Evolutionary conservation across 2,113 vertebrate species (phyloP).

Genomic region (Cryptomyrus ogoouensis): DNA sequence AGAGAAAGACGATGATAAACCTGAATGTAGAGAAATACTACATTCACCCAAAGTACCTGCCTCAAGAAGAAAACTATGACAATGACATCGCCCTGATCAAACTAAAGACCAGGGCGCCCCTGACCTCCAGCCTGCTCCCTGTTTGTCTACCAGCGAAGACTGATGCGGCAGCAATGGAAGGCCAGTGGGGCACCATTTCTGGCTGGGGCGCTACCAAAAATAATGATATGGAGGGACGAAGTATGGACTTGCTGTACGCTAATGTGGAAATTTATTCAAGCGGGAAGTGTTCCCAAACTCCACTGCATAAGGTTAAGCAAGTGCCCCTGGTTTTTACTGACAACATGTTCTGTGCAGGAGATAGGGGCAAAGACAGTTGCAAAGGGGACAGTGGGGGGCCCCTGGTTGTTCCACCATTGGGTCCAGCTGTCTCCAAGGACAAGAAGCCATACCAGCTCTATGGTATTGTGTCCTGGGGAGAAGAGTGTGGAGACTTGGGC

Average conservation of each 20-base stretch:
- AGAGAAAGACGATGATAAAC: not conserved
- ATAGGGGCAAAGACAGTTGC: constrained; percentile 66
- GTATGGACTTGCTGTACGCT: constrained; percentile 54
- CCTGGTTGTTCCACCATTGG: constrained; percentile 51
- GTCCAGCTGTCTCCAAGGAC: not conserved
- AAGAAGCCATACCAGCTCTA: constrained; percentile 44
- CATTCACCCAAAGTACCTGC: constrained; percentile 67
- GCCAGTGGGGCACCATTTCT: constrained; percentile 67
- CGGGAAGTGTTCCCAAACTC: constrained; percentile 22
- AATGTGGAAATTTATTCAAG: constrained; percentile 44
- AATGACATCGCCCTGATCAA: constrained; percentile 83
- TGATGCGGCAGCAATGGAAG: constrained; percentile 19
- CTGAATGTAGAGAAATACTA: constrained; percentile 54
- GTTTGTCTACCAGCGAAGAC: constrained; percentile 72
- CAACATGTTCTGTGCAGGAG: constrained; percentile 90
- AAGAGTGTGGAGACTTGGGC: constrained; percentile 66
- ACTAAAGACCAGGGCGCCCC: constrained; percentile 59
- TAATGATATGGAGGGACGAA: rapidly evolving
- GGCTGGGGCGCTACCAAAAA: constrained; percentile 69
- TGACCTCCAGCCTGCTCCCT: constrained; percentile 66
- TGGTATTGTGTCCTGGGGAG: constrained; percentile 85
- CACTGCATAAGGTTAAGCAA: rapidly evolving
- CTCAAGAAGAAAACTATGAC: constrained; percentile 40
- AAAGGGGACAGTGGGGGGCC: constrained; percentile 76
- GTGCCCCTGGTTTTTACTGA: constrained; percentile 51